Base-by-base conservation (phyloP, 2,113 vertebrate species). In the Planiliza haematocheilus region DNA sequence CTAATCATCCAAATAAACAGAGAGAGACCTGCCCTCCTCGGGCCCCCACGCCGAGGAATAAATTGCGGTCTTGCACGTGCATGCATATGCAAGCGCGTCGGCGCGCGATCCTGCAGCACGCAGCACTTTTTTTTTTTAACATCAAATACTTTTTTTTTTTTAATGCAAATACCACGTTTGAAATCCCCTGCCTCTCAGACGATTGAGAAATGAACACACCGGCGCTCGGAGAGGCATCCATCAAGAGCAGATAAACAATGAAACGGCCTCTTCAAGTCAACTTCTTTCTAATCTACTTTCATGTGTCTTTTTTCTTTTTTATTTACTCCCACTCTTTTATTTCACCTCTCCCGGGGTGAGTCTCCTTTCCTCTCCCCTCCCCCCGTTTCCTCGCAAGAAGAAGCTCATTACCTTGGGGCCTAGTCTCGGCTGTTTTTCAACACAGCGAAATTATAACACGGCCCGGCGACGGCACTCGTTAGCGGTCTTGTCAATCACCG, bases 1-100 rank as follows among this genome's bases (percentile, higher is more conserved):
- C 90, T 93, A 93, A 92, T 93, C 91, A 93, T 87, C 91, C 89
- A 89, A 90, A 92, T 90, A 92, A 93, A 88, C 82, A 74, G 59
- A 81, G 77, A 74, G 74, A 58, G 89, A 83, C 61, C 86, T 85
- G 73, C 81, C 77, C 82, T 69, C 67, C n/a, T n/a, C n/a, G n/a
- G 56, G 73, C 78, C 86, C 79, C 80, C 52, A 59, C 60, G 16
- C 50, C 42, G 68, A 70, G 75, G 87, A 85, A 90, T 88, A 86
- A 81, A 91, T 88, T 81, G 88, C 77, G 72, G 60, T 48, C 30
- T 41, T 52, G 57, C 60, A 64, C 70, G 34, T 43, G 7, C 67
- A 51, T 59, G 55, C 38, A 30, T 67, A 50, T 50, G 55, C 46
- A 74, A 75, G 67, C 48, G 46, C 14, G 34, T 39, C 24, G 24